Evolutionary conservation across 35 echinoderm and acorn worm species (phyloP).

Genomic region (Strongylocentrotus purpuratus): DNA sequence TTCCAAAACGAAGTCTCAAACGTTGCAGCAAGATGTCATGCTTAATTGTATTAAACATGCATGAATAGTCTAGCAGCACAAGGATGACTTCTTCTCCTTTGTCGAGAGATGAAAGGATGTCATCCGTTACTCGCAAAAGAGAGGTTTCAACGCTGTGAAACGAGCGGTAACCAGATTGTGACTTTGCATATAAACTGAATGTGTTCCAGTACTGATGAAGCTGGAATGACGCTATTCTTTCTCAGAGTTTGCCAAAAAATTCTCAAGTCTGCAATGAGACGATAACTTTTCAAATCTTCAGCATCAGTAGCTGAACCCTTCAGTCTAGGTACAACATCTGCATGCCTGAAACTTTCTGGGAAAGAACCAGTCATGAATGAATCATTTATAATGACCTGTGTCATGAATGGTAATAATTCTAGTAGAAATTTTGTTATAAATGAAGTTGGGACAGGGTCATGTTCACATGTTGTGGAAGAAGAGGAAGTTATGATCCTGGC

Average conservation of each 20-base stretch:
- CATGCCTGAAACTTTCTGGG: not conserved
- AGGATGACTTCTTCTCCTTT: slow-evolving; percentile 11
- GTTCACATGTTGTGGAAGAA: slow-evolving; percentile 15
- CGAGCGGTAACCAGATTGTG: slow-evolving; percentile 28
- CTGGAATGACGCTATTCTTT: not conserved
- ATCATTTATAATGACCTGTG: not conserved
- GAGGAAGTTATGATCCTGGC: not conserved
- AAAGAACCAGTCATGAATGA: not conserved
- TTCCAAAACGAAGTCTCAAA: not conserved
- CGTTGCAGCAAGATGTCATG: not conserved
- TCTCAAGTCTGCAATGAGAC: not conserved
- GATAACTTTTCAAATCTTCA: not conserved
- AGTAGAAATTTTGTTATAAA: not conserved
- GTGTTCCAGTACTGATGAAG: not conserved
- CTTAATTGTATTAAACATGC: slow-evolving; percentile 13
- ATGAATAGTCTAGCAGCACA: slow-evolving; percentile 16
- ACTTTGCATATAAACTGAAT: slow-evolving; percentile 32
- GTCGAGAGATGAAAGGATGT: slow-evolving; percentile 37
- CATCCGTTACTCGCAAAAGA: slow-evolving; percentile 34
- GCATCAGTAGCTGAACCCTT: not conserved
- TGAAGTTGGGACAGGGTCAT: not conserved
- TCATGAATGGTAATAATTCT: slow-evolving; percentile 3
- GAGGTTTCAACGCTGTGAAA: not conserved
- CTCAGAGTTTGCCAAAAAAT: not conserved
- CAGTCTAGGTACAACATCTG: not conserved